Percentiles rank a stretch among this genome's conserved stretches.
phyloP scores from a whole-genome alignment of 2,888 invertebrate species.

The Drosophila leonis region DNA sequence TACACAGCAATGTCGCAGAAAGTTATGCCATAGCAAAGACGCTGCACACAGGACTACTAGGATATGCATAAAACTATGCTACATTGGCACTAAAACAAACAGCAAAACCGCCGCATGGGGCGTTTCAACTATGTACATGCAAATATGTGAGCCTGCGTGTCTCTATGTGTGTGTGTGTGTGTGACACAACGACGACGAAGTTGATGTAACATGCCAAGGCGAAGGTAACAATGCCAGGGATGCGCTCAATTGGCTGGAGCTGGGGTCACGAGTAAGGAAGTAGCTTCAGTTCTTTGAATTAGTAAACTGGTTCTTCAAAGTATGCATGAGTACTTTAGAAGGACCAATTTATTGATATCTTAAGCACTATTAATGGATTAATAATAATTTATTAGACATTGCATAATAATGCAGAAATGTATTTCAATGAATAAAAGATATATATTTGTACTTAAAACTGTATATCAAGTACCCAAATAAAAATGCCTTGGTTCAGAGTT shows the following conservation, averaged over 20 bases:
- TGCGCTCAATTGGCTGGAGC: slow-evolving; percentile 40
- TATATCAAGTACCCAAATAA: not conserved
- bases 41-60: slow-evolving; percentile 61
- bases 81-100: slow-evolving; percentile 82
- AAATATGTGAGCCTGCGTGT: slow-evolving; percentile 27
- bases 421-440: not conserved
- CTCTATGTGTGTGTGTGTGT: slow-evolving; percentile 21
- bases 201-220: slow-evolving; percentile 63
- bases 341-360: not conserved
- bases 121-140: slow-evolving; percentile 35
- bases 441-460: not conserved
- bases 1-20: slow-evolving; percentile 30
- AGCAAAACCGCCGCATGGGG: slow-evolving; percentile 60
- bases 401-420: not conserved
- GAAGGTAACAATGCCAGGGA: slow-evolving; percentile 61
- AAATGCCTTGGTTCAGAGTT: not conserved
- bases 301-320: not conserved
- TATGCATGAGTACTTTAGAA: not conserved
- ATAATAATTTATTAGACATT: not conserved
- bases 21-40: slow-evolving; percentile 63
- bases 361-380: not conserved
- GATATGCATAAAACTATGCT: slow-evolving; percentile 81
- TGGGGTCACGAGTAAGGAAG: slow-evolving; percentile 1
- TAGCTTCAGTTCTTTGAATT: slow-evolving; percentile 4
- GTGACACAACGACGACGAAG: slow-evolving; percentile 49